Conservation (phyloP, 2,797 vertebrate genomes). For the Melanogrammus aeglefinus region DNA sequence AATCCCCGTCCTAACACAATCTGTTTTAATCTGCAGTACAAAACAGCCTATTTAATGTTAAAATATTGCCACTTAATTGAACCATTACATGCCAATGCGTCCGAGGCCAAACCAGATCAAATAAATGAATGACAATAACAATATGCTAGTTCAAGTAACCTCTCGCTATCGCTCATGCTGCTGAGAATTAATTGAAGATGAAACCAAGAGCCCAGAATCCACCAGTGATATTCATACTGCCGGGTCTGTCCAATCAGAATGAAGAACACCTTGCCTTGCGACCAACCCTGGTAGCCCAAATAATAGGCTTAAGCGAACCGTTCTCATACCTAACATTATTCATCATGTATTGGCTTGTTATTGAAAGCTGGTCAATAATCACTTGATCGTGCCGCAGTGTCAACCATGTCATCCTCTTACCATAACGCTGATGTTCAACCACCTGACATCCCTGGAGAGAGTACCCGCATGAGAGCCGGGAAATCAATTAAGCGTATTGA, state of each 20-base stretch:
- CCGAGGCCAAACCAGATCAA: constrained; percentile 12
- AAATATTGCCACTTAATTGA: constrained; percentile 8
- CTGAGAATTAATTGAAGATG: background rate
- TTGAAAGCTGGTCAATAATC: too few species aligned
- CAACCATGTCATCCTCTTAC: too few species aligned
- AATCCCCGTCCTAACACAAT: constrained; percentile 18
- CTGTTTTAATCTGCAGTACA: constrained; percentile 33
- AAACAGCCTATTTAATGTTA: constrained; percentile 19
- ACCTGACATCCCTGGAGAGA: too few species aligned
- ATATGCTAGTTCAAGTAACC: background rate
- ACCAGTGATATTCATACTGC: background rate
- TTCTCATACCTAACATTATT: constrained; percentile 18
- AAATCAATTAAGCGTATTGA: too few species aligned
- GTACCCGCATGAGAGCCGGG: too few species aligned
- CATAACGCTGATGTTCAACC: too few species aligned
- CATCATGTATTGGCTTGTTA: too few species aligned
- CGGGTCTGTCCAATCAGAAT: constrained; percentile 34
- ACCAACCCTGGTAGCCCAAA: constrained; percentile 15
- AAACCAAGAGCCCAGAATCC: background rate
- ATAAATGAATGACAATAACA: constrained; percentile 23
- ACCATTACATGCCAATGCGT: constrained; percentile 17
- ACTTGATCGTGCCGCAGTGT: too few species aligned
- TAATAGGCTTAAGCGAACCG: constrained; percentile 44
- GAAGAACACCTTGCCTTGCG: constrained; percentile 15
- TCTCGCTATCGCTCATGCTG: background rate